Conservation (phyloP, 1,140 invertebrate genomes). For the Cecropterus lyciades region DNA sequence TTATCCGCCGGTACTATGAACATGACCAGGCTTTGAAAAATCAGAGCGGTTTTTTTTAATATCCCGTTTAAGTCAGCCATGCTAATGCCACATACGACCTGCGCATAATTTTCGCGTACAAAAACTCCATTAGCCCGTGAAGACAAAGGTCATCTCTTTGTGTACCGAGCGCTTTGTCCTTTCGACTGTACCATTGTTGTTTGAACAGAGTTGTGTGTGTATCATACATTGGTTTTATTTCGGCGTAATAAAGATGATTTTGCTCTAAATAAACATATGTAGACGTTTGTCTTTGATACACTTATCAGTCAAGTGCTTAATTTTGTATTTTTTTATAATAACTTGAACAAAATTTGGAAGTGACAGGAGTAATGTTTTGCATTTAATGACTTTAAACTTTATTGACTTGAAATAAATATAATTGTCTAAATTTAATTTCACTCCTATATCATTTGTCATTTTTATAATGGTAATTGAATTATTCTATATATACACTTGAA, state of each 20-base stretch:
- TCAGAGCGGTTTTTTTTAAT: constrained; percentile 35
- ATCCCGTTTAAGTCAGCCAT: constrained; percentile 34
- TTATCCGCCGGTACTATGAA: background rate
- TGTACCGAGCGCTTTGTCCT: constrained; percentile 31
- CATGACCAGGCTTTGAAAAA: constrained; percentile 1
- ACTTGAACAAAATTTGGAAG: background rate
- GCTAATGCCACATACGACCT: constrained; percentile 43
- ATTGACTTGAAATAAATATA: no score
- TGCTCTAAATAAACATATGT: background rate
- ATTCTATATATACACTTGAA: no score
- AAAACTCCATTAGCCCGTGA: constrained; percentile 55
- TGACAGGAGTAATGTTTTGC: constrained; percentile 2
- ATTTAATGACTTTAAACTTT: constrained; percentile 9
- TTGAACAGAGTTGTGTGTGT: constrained; percentile 15
- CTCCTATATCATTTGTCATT: no score
- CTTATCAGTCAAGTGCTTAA: constrained; percentile 30
- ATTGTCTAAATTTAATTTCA: no score
- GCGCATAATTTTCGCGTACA: constrained; percentile 47
- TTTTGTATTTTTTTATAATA: constrained; percentile 30
- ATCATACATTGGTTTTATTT: background rate
- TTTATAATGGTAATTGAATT: no score
- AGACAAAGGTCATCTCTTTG: constrained; percentile 49
- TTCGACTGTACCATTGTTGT: constrained; percentile 35
- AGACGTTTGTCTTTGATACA: background rate
- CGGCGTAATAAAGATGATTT: background rate